phyloP scores from a whole-genome alignment of 2,113 vertebrate genomes.

The Pterocles orientalis region DNA sequence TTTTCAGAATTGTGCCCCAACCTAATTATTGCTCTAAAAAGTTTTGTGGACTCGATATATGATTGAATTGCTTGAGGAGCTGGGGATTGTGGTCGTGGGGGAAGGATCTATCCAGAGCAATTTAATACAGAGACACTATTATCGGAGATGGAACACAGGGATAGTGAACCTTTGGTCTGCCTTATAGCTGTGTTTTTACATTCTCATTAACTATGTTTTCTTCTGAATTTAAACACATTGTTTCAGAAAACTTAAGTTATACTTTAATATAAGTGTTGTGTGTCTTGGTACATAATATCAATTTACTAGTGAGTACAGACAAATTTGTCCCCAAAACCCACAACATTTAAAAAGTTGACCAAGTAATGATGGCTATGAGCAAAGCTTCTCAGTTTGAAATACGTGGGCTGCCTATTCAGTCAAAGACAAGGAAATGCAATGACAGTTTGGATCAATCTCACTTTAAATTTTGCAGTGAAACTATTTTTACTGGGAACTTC shows the following conservation, averaged over 20 bases:
- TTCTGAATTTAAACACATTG: background rate
- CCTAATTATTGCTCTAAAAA: background rate
- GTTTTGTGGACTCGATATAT: background rate
- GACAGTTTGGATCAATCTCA: background rate
- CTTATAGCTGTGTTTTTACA: background rate
- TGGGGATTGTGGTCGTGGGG: fast-evolving
- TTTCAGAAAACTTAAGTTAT: background rate
- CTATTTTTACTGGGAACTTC: background rate
- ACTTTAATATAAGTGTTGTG: background rate
- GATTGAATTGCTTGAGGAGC: background rate
- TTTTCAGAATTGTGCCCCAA: background rate
- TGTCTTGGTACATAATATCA: background rate
- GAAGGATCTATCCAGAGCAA: background rate
- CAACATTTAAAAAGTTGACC: background rate
- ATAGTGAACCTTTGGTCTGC: background rate
- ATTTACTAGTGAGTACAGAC: background rate
- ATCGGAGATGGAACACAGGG: background rate
- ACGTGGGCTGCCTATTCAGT: background rate
- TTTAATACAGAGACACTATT: background rate
- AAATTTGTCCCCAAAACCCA: background rate
- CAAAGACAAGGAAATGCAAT: background rate
- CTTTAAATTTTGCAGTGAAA: background rate
- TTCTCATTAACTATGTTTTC: background rate
- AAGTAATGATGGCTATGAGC: background rate
- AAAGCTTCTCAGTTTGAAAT: background rate